These are phyloP conservation scores for Odontamblyopus lacepedii DNA, from an alignment of 2,797 vertebrate species.

Conservation along the genomic window DNA sequence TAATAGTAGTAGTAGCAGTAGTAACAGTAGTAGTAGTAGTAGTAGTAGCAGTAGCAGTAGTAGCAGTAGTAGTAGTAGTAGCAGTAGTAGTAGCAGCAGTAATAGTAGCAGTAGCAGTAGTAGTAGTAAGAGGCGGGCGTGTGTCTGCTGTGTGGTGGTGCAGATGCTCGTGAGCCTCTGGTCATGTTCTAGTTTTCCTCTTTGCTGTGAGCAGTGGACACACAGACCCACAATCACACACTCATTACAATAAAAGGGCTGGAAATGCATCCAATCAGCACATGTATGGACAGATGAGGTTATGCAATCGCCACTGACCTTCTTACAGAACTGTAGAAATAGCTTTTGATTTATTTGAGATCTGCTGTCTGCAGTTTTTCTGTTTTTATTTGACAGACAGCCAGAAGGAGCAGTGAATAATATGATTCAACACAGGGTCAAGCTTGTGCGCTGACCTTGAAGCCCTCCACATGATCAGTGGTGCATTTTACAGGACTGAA, in stretches of 20 bases:
- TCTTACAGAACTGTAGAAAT: neutral
- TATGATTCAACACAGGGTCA: neutral
- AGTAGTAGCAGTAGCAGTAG: too few species aligned
- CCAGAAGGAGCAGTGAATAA: neutral
- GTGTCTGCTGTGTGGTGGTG: slow-evolving; percentile 8
- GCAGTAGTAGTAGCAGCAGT: too few species aligned
- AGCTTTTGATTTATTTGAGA: neutral
- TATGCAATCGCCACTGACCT: neutral
- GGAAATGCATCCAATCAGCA: neutral
- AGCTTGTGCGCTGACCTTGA: neutral
- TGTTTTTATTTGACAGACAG: neutral
- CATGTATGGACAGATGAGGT: neutral
- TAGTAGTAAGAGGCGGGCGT: neutral
- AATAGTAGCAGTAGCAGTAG: neutral
- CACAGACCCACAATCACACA: slow-evolving; percentile 15
- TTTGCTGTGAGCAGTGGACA: neutral
- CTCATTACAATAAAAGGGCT: slow-evolving; percentile 1
- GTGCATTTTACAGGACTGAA: neutral
- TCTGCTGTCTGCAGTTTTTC: neutral
- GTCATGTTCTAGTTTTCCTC: slow-evolving; percentile 38
- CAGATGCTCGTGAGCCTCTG: slow-evolving; percentile 39
- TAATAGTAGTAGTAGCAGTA: too few species aligned
- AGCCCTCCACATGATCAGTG: neutral
- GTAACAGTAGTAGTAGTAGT: too few species aligned
- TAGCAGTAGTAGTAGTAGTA: too few species aligned